Percentiles rank a stretch among this genome's conserved stretches.
These are phyloP conservation scores for Astyanax mexicanus DNA, from an alignment of 2,797 vertebrate species.

Conservation along the genomic window DNA sequence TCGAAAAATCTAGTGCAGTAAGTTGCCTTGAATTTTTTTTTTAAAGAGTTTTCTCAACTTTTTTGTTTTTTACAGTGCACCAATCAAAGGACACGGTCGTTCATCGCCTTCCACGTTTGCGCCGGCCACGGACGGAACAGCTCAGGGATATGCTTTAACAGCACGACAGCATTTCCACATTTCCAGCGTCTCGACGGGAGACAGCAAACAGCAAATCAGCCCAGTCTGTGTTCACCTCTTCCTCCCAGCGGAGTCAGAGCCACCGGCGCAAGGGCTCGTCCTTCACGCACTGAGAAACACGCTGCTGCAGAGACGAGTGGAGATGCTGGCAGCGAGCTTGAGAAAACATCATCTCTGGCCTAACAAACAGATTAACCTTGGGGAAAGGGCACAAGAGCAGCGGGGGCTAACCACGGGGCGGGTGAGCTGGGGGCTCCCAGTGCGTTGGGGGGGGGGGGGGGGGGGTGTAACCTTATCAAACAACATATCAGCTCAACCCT, in stretches of 20 bases:
- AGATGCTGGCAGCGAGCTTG: slow-evolving; percentile 29
- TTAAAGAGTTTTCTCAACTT: too few relatives aligned
- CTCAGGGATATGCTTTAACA: slow-evolving; percentile 27
- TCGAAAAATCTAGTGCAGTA: too few relatives aligned
- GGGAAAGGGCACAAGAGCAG: slow-evolving; percentile 24
- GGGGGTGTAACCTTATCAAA: slow-evolving; percentile 40
- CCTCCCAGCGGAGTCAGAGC: slow-evolving; percentile 19
- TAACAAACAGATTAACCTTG: slow-evolving; percentile 64
- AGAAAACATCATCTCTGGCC: slow-evolving; percentile 58
- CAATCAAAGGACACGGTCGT: slow-evolving; percentile 24
- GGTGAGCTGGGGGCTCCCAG: slow-evolving; percentile 36
- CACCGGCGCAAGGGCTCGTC: slow-evolving; percentile 8
- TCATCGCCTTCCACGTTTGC: slow-evolving; percentile 54
- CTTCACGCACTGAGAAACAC: slow-evolving; percentile 23
- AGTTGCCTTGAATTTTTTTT: too few relatives aligned
- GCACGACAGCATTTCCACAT: background rate
- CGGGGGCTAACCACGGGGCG: background rate
- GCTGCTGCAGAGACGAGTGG: background rate
- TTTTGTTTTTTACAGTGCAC: too few relatives aligned
- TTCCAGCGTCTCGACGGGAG: background rate
- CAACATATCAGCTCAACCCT: background rate
- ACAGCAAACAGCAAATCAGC: slow-evolving; percentile 40
- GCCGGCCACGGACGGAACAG: background rate
- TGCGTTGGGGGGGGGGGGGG: slow-evolving; percentile 34
- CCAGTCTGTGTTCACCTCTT: slow-evolving; percentile 15